Evolutionary conservation across 92 coral and sea anemone genomes (phyloP), one percentile per base, ranked within the genome.

Genomic region (Epizoanthus illoricatus): DNA sequence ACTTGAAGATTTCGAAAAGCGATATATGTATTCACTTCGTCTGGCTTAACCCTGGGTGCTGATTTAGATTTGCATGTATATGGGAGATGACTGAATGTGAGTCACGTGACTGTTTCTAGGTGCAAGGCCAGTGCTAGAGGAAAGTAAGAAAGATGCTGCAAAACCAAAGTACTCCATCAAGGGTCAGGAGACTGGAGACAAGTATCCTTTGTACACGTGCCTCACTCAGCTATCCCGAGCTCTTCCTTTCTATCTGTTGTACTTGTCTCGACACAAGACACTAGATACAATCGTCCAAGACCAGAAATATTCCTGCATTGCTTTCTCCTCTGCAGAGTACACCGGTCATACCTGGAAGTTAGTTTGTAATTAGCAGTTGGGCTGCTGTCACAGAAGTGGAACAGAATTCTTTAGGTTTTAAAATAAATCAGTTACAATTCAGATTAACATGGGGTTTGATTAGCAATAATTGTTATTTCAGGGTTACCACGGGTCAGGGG

Each of bases 151-250:
- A 72, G 87, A 90, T 2, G 87, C 73, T 80, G 83, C 73, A 18
- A 68, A 72, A 70, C 98, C 97, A 36, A 93, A 97, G 84, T 89
- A 87, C 20, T 80, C 97, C 69, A 85, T 97, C 58, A 97, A 97
- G 82, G 90, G 87, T 28, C 84, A 76, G 8, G 62, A 87, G 67
- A 73, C 79, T 42, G 80, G 74, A 33, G 87, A 85, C 84, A 88
- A 88, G 98, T 93, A 93, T 91, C 90, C 94, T 87, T 81, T 80
- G 33, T 21, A 7, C 40, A 20, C 20, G 28, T 3, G 23, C 70
- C 42, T 5, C 9, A 60, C 43, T 47, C 8, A 42, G 16, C 18
- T 54, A 7, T 54, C 43, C 23, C 33, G 41, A 5, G 7, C 20
- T 61, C n/a, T 12, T 18, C n/a, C 19, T 40, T 33, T 10, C 7